Evolutionary conservation across 2,888 invertebrate species (phyloP), one percentile per base, ranked within the genome.

Genomic region (Dorcus parallelipipedus): DNA sequence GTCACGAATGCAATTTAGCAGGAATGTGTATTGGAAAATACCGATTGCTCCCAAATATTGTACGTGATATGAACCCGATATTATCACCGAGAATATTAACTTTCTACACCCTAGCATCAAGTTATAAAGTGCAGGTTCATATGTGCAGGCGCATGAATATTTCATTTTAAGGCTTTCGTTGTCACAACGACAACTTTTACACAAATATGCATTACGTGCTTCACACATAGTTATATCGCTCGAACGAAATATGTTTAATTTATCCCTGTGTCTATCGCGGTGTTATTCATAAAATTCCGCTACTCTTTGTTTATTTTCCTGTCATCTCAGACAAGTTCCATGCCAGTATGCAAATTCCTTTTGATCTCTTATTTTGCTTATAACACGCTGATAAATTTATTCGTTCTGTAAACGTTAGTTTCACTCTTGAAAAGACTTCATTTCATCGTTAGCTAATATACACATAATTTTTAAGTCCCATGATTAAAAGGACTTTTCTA

Each of bases 11-110:
- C 75, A 76, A 74, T 76, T 73, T 73, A 69, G 71, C 67, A 62
- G 70, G 71, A 63, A 75, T 72, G 73, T 72, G 70, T 76, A 74
- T 73, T 71, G 74, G 72, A 71, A 72, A 76, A 76, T 71, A 72
- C 71, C 72, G 71, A 74, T 73, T 71, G 71, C 71, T 69, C 67
- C 64, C 69, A 68, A 74, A 74, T 74, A 70, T 73, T 68, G 72
- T 73, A 76, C 76, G 75, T 76, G 75, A 74, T 71, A 67, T 65
- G 72, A 72, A 59, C 55, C 40, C 59, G 58, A 53, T 58, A 58
- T 58, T 52, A 58, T 58, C 50, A 56, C 51, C 41, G 52, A 49
- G 47, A 52, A 48, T 58, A 58, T 58, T 58, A 58, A 58, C 56
- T 56, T 45, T 38, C 47, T 45, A 51, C 56, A 50, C 52, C 53